A percentile compares a stretch with the other conserved stretches of the same genome.
phyloP scores from a whole-genome alignment of 2,888 invertebrate species.

The Portevinia maculata region DNA sequence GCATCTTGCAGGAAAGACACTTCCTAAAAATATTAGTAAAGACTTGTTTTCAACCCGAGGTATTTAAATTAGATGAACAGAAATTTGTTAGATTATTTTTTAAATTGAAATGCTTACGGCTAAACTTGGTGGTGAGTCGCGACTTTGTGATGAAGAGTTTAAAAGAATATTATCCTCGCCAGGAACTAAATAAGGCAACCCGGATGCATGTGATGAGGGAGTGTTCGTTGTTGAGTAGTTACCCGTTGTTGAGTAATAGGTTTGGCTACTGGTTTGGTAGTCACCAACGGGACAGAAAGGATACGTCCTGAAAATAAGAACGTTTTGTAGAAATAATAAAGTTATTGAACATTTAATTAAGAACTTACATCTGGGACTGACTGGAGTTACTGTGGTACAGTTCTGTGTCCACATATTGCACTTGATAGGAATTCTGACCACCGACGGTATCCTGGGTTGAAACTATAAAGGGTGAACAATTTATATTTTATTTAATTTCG shows the following conservation, averaged over 20 bases:
- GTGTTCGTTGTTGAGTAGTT: slow-evolving; percentile 85
- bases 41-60: slow-evolving; percentile 15
- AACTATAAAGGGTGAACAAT: slow-evolving; percentile 77
- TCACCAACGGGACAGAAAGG: slow-evolving; percentile 91
- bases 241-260: slow-evolving; percentile 85
- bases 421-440: slow-evolving; percentile 85
- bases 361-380: slow-evolving; percentile 85
- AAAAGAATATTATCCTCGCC: slow-evolving; percentile 87
- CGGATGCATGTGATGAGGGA: slow-evolving; percentile 82
- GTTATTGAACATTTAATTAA: too few species aligned
- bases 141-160: slow-evolving; percentile 83
- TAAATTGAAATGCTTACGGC: slow-evolving; percentile 84
- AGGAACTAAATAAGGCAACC: slow-evolving; percentile 87
- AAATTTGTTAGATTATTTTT: slow-evolving; percentile 6
- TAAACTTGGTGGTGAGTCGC: slow-evolving; percentile 88
- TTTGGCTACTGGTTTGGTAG: slow-evolving; percentile 83
- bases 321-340: not conserved
- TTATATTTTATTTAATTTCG: not conserved
- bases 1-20: slow-evolving; percentile 82
- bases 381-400: slow-evolving; percentile 86
- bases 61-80: not conserved
- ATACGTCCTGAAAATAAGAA: slow-evolving; percentile 85
- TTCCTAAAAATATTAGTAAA: slow-evolving; percentile 78
- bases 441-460: slow-evolving; percentile 81
- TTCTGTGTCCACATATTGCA: slow-evolving; percentile 90